These are phyloP conservation scores for Apotomis capreana DNA, from an alignment of 2,888 invertebrate genomes.

Conservation along the genomic window DNA sequence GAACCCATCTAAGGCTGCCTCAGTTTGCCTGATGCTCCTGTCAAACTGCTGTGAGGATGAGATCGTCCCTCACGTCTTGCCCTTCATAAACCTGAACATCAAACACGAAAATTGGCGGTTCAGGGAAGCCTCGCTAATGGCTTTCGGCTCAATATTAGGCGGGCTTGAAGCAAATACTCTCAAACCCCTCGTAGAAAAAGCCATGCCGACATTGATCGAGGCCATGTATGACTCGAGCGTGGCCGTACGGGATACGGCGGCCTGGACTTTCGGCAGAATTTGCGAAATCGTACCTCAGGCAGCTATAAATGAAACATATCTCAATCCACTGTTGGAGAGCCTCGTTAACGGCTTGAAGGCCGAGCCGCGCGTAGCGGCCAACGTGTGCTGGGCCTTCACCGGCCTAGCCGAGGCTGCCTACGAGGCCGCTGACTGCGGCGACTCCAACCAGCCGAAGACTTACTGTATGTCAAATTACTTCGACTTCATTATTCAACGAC, in stretches of 20 bases:
- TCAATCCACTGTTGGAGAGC: conserved; percentile 91
- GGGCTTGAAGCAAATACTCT: conserved; percentile 94
- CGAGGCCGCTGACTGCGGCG: conserved; percentile 90
- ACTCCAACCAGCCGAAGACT: conserved; percentile 91
- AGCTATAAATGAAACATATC: conserved; percentile 93
- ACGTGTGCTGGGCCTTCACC: conserved; percentile 99
- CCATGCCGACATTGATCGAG: conserved; percentile 97
- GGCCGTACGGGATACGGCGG: conserved; percentile 97
- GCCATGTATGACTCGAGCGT: conserved; percentile 97
- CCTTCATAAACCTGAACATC: conserved; percentile 98
- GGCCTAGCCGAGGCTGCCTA: conserved; percentile 98
- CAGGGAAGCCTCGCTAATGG: conserved; percentile 99
- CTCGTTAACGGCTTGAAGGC: conserved; percentile 94
- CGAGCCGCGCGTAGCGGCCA: conserved; percentile 98
- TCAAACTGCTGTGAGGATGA: conserved; percentile 99
- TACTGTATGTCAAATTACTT: conserved; percentile 97
- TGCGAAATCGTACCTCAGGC: conserved; percentile 98
- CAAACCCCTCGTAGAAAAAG: conserved; percentile 97
- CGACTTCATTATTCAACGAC: conserved; percentile 94
- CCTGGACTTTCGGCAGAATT: conserved; percentile 99
- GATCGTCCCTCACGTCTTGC: conserved; percentile 97
- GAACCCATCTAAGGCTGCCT: conserved; percentile 99
- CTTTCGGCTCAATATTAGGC: conserved; percentile 97
- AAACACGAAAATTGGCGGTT: conserved; percentile 95
- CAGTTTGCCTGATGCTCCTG: conserved; percentile 98